These are phyloP conservation scores for Schizopygopsis pylzovi DNA, from an alignment of 2,797 vertebrate genomes.

Conservation along the genomic window DNA sequence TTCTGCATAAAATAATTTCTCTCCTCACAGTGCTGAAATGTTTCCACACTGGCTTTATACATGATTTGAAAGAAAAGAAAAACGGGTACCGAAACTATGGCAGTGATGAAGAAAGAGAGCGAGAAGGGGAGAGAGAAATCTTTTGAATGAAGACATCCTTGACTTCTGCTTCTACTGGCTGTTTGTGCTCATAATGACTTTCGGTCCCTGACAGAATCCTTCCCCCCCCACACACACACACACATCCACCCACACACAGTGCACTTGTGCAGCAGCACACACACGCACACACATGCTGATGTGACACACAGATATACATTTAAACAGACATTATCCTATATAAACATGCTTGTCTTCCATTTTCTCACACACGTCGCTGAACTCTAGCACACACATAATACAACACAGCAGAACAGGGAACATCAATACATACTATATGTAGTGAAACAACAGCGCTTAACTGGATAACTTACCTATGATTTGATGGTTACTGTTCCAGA, in stretches of 20 bases:
- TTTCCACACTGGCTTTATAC: slow-evolving; percentile 9
- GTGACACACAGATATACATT: slow-evolving; percentile 63
- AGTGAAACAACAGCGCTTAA: neutral
- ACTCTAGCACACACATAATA: neutral
- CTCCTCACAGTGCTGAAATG: slow-evolving; percentile 10
- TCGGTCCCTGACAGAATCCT: slow-evolving; percentile 75
- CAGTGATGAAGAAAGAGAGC: neutral
- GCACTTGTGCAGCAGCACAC: too few relatives aligned
- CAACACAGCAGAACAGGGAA: neutral
- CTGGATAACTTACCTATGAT: slow-evolving; percentile 90
- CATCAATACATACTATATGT: neutral
- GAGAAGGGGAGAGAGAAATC: slow-evolving; percentile 48
- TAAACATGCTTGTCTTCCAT: slow-evolving; percentile 8
- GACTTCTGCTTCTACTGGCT: slow-evolving; percentile 70
- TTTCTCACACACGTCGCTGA: slow-evolving; percentile 8
- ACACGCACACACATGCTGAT: slow-evolving; percentile 53
- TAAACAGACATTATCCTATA: slow-evolving; percentile 52
- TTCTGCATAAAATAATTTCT: neutral
- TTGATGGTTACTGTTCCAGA: slow-evolving; percentile 99
- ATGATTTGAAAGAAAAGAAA: neutral
- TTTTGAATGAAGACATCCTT: slow-evolving; percentile 72
- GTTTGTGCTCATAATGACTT: slow-evolving; percentile 75
- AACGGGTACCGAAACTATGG: neutral
- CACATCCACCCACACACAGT: slow-evolving; percentile 49
- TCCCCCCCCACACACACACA: slow-evolving; percentile 66